Percentiles rank a stretch among this genome's conserved stretches.
These are phyloP conservation scores for Megastigmus dorsalis DNA, from an alignment of 2,888 invertebrate genomes.

Conservation along the genomic window DNA sequence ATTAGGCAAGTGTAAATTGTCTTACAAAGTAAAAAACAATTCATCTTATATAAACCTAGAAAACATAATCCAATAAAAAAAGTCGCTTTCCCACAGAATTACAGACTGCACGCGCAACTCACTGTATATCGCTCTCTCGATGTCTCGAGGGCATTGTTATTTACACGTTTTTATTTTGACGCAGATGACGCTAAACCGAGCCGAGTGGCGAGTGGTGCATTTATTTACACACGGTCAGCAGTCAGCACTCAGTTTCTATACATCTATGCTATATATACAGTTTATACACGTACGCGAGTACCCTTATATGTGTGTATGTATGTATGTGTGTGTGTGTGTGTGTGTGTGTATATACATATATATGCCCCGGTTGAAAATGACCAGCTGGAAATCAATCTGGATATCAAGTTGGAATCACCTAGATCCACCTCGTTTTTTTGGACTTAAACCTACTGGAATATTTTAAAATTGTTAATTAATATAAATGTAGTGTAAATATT, in stretches of 20 bases:
- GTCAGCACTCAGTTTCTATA: not conserved
- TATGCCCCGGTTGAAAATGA: no score
- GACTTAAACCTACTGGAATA: no score
- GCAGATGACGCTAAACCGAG: conserved; percentile 25
- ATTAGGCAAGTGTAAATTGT: no score
- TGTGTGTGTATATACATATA: not conserved
- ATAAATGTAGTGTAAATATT: no score
- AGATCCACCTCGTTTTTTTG: no score
- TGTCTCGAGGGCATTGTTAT: conserved; percentile 35
- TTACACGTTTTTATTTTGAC: conserved; percentile 43
- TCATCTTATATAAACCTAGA: no score
- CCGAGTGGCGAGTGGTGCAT: conserved; percentile 22
- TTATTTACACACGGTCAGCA: conserved; percentile 32
- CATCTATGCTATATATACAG: not conserved
- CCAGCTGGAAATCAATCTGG: no score
- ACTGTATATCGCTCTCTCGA: not conserved
- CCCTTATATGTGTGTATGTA: not conserved
- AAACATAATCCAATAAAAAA: conserved; percentile 14
- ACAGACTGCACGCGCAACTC: not conserved
- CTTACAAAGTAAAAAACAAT: no score
- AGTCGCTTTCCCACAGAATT: conserved; percentile 6
- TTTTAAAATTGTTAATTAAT: no score
- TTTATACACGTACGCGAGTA: not conserved
- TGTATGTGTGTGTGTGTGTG: not conserved
- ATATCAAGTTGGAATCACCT: no score